Base-by-base conservation (phyloP, 2,797 vertebrate genomes). In the Ispidina lecontei region DNA sequence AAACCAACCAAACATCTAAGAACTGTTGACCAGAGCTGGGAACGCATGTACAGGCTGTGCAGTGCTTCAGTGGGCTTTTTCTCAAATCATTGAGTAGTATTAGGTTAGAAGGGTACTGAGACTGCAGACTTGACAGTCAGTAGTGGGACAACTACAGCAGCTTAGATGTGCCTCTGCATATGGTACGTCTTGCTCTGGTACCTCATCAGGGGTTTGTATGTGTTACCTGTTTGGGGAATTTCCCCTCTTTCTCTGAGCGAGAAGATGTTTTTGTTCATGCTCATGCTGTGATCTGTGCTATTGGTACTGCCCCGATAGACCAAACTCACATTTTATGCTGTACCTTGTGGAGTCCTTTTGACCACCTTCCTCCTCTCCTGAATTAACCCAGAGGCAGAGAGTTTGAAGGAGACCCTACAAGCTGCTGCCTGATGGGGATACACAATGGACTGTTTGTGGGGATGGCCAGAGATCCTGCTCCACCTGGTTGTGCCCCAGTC, bases 381-480 rank as follows among this genome's bases (percentile, higher is more conserved):
- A 33, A 22, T 55, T 39, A 51, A 16, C 21, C 10, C 37, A 9
- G 35, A 44, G 52, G n/a, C 20, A 74, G 46, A 51, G n/a, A 29
- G 14, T 22, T 47, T 44, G 46, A 28, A 60, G 39, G 29, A 22
- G 5, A 29, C 35, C 37, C 49, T 6, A 5, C 49, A 33, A 33
- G 18, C 37, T 72, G 67, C 39, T 43, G 7, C 1, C 2, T 1
- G 1, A 4, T 11, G 12, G 2, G 43, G 6, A 5, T 19, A 7
- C 0, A 1, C 37, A 3, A 0, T 13, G 26, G 14, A 15, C 14
- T 44, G 29, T 41, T 2, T 1, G 6, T 39, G 44, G 12, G 47
- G 19, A 3, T 29, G 41, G 46, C 35, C n/a, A 28, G 46, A 0
- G 0, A 6, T n/a, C 20, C 64, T n/a, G 20, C 1, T 4, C 14